Conservation (phyloP, 2,797 vertebrate genomes). For the Cyprinella venusta region DNA sequence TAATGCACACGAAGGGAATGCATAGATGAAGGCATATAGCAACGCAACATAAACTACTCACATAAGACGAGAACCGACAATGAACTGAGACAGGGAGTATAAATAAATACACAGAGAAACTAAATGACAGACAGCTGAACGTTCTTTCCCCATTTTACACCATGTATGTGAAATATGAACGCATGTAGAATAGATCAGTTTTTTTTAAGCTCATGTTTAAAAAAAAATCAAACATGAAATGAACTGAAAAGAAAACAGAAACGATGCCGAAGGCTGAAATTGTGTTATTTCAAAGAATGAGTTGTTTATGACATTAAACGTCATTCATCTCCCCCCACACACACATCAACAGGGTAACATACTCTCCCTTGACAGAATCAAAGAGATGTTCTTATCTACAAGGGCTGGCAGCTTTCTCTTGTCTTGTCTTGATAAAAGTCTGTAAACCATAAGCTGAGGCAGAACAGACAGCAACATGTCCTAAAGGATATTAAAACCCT, state of each 20-base stretch:
- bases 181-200: neutral
- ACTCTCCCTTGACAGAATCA: constrained; percentile 49
- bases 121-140: too few species aligned
- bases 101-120: too few species aligned
- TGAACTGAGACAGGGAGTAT: too few species aligned
- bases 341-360: constrained; percentile 35
- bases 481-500: constrained; percentile 52
- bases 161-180: neutral
- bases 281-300: constrained; percentile 24
- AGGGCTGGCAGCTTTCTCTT: constrained; percentile 46
- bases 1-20: too few species aligned
- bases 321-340: constrained; percentile 12
- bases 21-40: too few species aligned
- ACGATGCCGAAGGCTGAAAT: neutral
- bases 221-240: constrained; percentile 2
- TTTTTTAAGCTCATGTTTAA: neutral
- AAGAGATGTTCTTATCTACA: constrained; percentile 54
- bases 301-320: constrained; percentile 46
- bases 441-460: constrained; percentile 45
- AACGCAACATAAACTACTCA: too few species aligned
- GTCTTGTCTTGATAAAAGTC: constrained; percentile 54
- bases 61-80: too few species aligned
- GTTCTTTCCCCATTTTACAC: too few species aligned
- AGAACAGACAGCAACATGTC: constrained; percentile 50
- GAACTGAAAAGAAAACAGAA: neutral